These are phyloP conservation scores for Tympanoctomys barrerae DNA, from an alignment of 2,797 vertebrate species.

Conservation along the genomic window DNA sequence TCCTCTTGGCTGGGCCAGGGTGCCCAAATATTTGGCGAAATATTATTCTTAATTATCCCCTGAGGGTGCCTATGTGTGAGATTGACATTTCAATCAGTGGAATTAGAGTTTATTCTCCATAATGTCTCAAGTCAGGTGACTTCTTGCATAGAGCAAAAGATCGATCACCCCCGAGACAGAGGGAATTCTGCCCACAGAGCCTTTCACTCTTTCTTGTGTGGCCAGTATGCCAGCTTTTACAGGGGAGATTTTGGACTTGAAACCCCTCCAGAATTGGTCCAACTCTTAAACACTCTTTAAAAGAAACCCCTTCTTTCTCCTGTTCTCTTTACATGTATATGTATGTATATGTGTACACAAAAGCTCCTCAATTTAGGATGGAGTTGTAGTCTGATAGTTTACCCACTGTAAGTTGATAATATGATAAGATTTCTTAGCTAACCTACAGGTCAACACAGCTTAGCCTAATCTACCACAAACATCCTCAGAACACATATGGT, in stretches of 20 bases:
- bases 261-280: neutral
- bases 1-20: neutral
- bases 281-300: neutral
- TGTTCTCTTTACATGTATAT: neutral
- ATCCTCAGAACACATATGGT: neutral
- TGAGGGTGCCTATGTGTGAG: neutral
- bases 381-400: neutral
- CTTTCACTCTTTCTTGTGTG: neutral
- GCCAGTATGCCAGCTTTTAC: neutral
- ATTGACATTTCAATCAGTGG: neutral
- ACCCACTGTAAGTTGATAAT: neutral
- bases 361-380: neutral
- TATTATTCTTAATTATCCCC: neutral
- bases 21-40: neutral
- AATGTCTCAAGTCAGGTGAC: neutral
- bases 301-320: neutral
- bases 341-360: neutral
- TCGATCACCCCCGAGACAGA: neutral
- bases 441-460: no score
- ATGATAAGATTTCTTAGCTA: neutral
- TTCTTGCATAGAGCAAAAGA: neutral
- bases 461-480: neutral
- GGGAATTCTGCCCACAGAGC: neutral
- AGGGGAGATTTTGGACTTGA: neutral
- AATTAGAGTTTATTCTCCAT: neutral